Base-by-base conservation (phyloP, 2,888 invertebrate genomes). In the Malthinus flaveolus region DNA sequence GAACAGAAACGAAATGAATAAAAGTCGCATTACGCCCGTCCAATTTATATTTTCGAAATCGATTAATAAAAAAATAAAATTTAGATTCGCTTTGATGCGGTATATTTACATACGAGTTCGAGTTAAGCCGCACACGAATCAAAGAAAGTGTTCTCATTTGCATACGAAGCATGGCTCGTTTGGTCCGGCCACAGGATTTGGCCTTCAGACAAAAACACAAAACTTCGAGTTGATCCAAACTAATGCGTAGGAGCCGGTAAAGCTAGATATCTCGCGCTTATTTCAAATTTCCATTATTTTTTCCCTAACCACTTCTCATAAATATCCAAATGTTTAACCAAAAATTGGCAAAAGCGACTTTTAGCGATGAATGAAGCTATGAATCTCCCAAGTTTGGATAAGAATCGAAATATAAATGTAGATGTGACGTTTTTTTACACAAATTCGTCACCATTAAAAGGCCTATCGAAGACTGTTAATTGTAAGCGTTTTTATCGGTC, bases 1-100 rank as follows among this genome's bases (percentile, higher is more conserved):
- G 61, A 82, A 80, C 63, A 73, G 76, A 64, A 70, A 71, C 61
- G 64, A 59, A 49, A 57, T 37, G 33, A 46, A 36, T 32, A 57
- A 31, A 53, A 23, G 36, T 8, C 23, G 8, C 23, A 3, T 23
- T 23, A 23, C n/a, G n/a, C n/a, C n/a, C n/a, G n/a, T n/a, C n/a
- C n/a, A 23, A 2, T 23, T 23, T 23, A 23, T 13, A 42, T 23
- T 50, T 59, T 52, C 34, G 13, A 55, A 54, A 61, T 54, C 51
- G 60, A 58, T 60, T 58, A 59, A 56, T 46, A 59, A 61, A 57
- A 61, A 58, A 46, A 47, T 13, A 31, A 57, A 15, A 39, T 34
- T 61, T 50, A 60, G 32, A 58, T 58, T 50, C 54, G 59, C 56
- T 64, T 59, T 49, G 59, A 59, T 56, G 62, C 62, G 59, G 56